Evolutionary conservation across 2,888 invertebrate genomes (phyloP).

Genomic region (Drosophila algonquin): DNA sequence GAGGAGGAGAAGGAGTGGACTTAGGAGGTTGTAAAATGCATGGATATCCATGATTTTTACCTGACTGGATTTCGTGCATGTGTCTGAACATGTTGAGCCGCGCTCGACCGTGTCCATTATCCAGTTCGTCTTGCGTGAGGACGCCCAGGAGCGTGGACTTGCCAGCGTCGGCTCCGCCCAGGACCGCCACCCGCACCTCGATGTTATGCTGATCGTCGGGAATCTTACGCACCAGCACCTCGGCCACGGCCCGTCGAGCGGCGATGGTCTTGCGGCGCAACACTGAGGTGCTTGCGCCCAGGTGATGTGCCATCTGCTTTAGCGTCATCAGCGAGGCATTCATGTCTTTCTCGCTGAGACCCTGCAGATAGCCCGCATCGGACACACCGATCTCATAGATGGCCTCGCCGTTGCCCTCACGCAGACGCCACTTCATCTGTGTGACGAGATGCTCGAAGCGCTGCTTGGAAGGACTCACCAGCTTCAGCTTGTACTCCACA

Average conservation of each 20-base stretch:
- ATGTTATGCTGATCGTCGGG: slow-evolving; percentile 94
- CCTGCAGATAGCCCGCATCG: slow-evolving; percentile 94
- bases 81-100: slow-evolving; percentile 97
- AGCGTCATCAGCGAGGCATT: slow-evolving; percentile 93
- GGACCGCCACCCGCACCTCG: slow-evolving; percentile 95
- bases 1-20: neutral
- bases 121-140: slow-evolving; percentile 96
- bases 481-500: slow-evolving; percentile 97
- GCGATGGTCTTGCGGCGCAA: slow-evolving; percentile 87
- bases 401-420: slow-evolving; percentile 98
- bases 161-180: slow-evolving; percentile 98
- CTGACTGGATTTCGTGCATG: slow-evolving; percentile 95
- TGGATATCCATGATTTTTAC: slow-evolving; percentile 21
- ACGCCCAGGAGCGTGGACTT: slow-evolving; percentile 98
- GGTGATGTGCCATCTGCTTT: slow-evolving; percentile 93
- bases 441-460: slow-evolving; percentile 98
- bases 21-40: neutral
- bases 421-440: slow-evolving; percentile 99
- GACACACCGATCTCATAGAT: slow-evolving; percentile 98
- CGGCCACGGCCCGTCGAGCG: slow-evolving; percentile 88
- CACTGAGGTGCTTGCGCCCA: slow-evolving; percentile 92
- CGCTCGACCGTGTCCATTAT: slow-evolving; percentile 97
- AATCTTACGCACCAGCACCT: slow-evolving; percentile 94
- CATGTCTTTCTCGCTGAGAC: slow-evolving; percentile 93
- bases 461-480: slow-evolving; percentile 95